Conservation (phyloP, 2,888 invertebrate genomes). For the Cynaeus angustus region DNA sequence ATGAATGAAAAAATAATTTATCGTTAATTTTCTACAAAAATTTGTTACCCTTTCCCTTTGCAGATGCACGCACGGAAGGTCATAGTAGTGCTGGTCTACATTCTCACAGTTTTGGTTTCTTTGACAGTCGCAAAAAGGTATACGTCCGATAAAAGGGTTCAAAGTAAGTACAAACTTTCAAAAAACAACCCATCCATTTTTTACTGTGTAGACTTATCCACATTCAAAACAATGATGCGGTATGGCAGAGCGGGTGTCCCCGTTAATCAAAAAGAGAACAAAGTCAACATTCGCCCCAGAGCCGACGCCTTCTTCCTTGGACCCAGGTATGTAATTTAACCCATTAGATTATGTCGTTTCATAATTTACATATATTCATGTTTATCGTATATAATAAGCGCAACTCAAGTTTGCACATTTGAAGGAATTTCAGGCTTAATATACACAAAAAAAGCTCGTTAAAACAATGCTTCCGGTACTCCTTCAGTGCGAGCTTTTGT, state of each 20-base stretch:
- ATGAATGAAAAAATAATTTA: too few relatives aligned
- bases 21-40: too few relatives aligned
- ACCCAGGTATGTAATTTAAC: conserved; percentile 60
- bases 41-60: too few relatives aligned
- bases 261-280: conserved; percentile 53
- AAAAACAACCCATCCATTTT: not conserved
- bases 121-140: conserved; percentile 61
- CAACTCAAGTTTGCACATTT: conserved; percentile 28
- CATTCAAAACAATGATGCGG: conserved; percentile 63
- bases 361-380: conserved; percentile 17
- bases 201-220: conserved; percentile 55
- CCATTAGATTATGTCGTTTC: too few relatives aligned
- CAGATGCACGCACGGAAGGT: conserved; percentile 67
- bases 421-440: conserved; percentile 16
- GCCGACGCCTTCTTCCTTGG: conserved; percentile 66
- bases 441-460: conserved; percentile 32
- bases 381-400: not conserved
- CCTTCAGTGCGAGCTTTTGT: conserved; percentile 42
- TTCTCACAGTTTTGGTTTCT: conserved; percentile 61
- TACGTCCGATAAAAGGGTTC: conserved; percentile 62
- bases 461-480: conserved; percentile 44
- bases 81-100: conserved; percentile 63
- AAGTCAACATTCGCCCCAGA: conserved; percentile 63
- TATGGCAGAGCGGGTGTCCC: conserved; percentile 62
- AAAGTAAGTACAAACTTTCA: conserved; percentile 57